Evolutionary conservation across 2,113 vertebrate genomes (phyloP).

Genomic region (Percopsis transmontana): DNA sequence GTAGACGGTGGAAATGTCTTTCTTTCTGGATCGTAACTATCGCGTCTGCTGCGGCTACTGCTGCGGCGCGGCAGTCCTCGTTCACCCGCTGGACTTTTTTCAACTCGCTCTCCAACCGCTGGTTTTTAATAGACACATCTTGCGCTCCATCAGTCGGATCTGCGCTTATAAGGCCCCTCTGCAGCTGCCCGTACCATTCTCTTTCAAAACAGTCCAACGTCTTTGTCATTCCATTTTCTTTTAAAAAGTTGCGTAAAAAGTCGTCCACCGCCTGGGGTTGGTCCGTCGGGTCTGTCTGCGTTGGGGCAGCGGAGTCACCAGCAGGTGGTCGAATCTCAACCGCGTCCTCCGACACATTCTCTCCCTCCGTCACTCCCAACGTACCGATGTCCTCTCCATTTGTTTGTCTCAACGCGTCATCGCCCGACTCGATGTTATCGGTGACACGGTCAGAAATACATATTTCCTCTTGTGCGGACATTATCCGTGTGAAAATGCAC

Average conservation of each 20-base stretch:
- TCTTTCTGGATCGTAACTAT: constrained; percentile 80
- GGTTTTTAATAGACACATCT: constrained; percentile 77
- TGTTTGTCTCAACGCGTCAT: constrained; percentile 84
- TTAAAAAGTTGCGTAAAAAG: constrained; percentile 88
- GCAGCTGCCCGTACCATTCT: constrained; percentile 87
- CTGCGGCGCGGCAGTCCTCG: constrained; percentile 75
- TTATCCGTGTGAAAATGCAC: background rate
- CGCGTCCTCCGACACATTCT: constrained; percentile 82
- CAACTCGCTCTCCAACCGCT: constrained; percentile 80
- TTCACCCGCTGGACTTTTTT: constrained; percentile 76
- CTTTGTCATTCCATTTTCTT: constrained; percentile 84
- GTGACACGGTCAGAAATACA: too few species aligned
- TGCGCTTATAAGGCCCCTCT: constrained; percentile 75
- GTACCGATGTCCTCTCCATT: constrained; percentile 63
- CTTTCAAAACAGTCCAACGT: constrained; percentile 90
- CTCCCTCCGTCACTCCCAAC: constrained; percentile 74
- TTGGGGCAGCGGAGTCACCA: background rate
- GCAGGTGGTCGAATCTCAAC: constrained; percentile 56
- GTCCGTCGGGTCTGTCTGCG: background rate
- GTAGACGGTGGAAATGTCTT: constrained; percentile 84
- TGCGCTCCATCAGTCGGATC: constrained; percentile 70
- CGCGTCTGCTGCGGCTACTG: constrained; percentile 74
- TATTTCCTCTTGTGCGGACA: too few species aligned
- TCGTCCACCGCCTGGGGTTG: constrained; percentile 80
- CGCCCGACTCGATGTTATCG: too few species aligned